Evolutionary conservation across 1,140 invertebrate species (phyloP), one percentile per base, ranked within the genome.

Genomic region (Drosophila trapezifrons): DNA sequence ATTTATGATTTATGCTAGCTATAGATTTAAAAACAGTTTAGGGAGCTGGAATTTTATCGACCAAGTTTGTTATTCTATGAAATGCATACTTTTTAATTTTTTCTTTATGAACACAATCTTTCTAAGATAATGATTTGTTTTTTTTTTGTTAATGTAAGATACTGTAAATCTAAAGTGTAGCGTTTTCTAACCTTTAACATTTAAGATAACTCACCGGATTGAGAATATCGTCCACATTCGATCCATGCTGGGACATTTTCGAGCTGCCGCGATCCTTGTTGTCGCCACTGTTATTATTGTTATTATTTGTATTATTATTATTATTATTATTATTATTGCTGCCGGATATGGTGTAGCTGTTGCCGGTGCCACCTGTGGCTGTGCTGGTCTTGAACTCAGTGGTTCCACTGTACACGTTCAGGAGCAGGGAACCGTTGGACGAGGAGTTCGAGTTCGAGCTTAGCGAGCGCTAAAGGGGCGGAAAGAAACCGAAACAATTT

Each of bases 171-270:
- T 22, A 22, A 22, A 22, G 22, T 22, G 22, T 22, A 2, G 2
- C 4, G 22, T 29, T 29, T 29, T 9, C 9, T 8, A 29, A 2
- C 29, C 9, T 12, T 32, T 10, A 42, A 2, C n/a, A 3, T 17
- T 18, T 15, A 18, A 18, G 2, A 7, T 0, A 29, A 76, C 86
- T 85, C 75, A 91, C 90, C 58, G 90, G 90, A 78, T 85, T 91
- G 18, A 91, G 67, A 59, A 91, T 91, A 45, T 87, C 90, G 35
- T 91, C 90, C 65, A 91, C 80, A 77, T 86, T 75, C n/a, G 82
- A 63, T 13, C 83, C 79, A 66, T 78, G 55, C 22, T 91, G 76
- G 18, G 85, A 13, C 73, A 86, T 87, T 52, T 84, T 90, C 40
- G 29, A 7, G 57, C 9, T 76, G 13, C 10, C n/a, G 2, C 55